Evolutionary conservation across 2,888 invertebrate species (phyloP), one percentile per base, ranked within the genome.

Genomic region (Omphaloscelis lunosa): DNA sequence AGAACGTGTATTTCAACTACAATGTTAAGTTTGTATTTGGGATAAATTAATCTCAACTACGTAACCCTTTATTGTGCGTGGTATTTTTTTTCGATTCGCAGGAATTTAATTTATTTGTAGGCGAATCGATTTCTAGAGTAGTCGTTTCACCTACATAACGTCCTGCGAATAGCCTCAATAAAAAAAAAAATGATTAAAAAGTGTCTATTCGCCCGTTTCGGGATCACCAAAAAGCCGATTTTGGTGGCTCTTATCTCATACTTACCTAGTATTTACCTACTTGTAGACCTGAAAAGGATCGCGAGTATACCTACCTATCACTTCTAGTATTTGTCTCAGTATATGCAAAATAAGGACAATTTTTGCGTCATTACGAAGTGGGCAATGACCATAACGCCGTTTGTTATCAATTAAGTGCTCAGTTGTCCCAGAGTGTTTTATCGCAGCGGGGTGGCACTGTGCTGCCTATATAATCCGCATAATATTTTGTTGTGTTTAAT

Each of bases 321-420:
- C n/a, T 53, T 56, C 17, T 69, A 12, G 7, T 48, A 51, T 29
- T 62, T 27, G 51, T 77, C 74, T 58, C 62, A 11, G 6, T 58
- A 34, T 58, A 80, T 72, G 79, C 72, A 77, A 85, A 86, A 75
- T 81, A 84, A 80, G 88, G 71, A 80, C 77, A 82, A 62, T 65
- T 80, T 85, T 83, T 77, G 71, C 84, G 83, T 87, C 85, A 88
- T 69, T 59, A 66, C 71, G 68, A 29, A 77, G 69, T 89, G 85
- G 79, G 76, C 76, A 79, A 73, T 62, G 83, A 81, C 82, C 80
- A 79, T 79, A 75, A 83, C 77, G 58, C 66, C 15, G 70, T 78
- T 74, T 80, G 79, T 79, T 85, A 85, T 85, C 85, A 85, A 75
- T 84, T 75, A 84, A 84, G 85, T 62, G 74, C 85, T 77, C 87